These are phyloP conservation scores for Brachionus angularis DNA, from an alignment of 1,140 invertebrate species.

Conservation along the genomic window DNA sequence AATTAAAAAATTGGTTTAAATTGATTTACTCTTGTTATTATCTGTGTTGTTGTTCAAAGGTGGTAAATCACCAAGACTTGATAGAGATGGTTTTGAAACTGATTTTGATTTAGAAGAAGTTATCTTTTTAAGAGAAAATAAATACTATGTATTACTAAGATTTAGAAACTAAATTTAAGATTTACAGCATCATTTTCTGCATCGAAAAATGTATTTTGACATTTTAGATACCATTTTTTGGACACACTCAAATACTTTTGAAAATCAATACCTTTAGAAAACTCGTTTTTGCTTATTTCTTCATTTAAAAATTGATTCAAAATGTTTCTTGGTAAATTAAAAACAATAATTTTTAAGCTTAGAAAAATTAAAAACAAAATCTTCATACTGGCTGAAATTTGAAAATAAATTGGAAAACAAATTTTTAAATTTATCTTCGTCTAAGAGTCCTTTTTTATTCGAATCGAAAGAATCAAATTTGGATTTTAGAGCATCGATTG, in stretches of 20 bases:
- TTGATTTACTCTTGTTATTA: no score
- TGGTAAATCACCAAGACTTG: no score
- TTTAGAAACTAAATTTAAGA: neutral
- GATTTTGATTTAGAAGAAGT: no score
- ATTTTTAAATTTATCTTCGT: neutral
- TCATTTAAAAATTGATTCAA: slow-evolving; percentile 26
- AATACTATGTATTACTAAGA: neutral
- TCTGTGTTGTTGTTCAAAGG: no score
- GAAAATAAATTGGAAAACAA: neutral
- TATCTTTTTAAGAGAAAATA: no score
- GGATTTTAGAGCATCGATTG: slow-evolving; percentile 6
- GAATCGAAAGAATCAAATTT: slow-evolving; percentile 16
- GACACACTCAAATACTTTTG: neutral
- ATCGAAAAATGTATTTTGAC: neutral
- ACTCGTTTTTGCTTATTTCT: neutral
- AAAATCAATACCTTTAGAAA: neutral
- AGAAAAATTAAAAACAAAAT: neutral
- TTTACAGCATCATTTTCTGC: neutral
- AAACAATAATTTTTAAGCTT: neutral
- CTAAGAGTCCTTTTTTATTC: slow-evolving; percentile 5
- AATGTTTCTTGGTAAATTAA: neutral
- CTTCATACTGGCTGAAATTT: slow-evolving; percentile 11
- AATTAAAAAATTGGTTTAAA: no score
- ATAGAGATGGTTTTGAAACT: no score
- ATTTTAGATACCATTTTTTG: slow-evolving; percentile 21